phyloP scores from a whole-genome alignment of 2,888 invertebrate genomes.

The Syritta pipiens region DNA sequence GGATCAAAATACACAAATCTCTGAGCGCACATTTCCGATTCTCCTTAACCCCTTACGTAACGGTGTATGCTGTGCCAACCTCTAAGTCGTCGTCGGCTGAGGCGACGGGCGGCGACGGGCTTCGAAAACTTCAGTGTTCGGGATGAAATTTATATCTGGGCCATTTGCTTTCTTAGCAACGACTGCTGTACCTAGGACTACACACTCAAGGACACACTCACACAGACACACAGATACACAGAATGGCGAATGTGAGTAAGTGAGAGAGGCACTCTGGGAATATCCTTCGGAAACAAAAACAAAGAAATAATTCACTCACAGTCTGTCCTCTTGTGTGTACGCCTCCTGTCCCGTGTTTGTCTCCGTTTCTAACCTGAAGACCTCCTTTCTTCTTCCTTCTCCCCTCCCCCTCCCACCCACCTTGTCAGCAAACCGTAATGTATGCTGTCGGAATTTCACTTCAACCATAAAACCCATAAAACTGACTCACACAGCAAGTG shows the following conservation, averaged over 20 bases:
- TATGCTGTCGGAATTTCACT: constrained; percentile 68
- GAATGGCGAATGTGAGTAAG: neutral
- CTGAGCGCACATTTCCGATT: constrained; percentile 65
- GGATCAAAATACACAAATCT: constrained; percentile 69
- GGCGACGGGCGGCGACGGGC: neutral
- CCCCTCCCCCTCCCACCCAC: neutral
- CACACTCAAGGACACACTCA: constrained; percentile 11
- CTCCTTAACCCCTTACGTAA: constrained; percentile 67
- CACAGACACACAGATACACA: constrained; percentile 17
- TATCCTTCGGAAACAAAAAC: constrained; percentile 66
- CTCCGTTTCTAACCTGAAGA: constrained; percentile 54
- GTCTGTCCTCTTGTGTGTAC: constrained; percentile 52
- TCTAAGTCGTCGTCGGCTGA: constrained; percentile 16
- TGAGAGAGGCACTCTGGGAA: constrained; percentile 14
- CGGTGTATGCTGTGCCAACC: constrained; percentile 62
- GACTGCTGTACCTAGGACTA: constrained; percentile 36
- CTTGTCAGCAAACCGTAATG: constrained; percentile 64
- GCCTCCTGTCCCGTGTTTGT: constrained; percentile 57
- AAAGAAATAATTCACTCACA: constrained; percentile 69
- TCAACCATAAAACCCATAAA: constrained; percentile 69
- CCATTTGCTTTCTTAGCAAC: constrained; percentile 65
- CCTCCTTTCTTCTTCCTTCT: constrained; percentile 8
- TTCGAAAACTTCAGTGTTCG: constrained; percentile 40
- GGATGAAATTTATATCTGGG: constrained; percentile 67
- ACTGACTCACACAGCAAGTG: constrained; percentile 66